Conservation (phyloP, 2,113 vertebrate genomes). For the Hassar affinis region DNA sequence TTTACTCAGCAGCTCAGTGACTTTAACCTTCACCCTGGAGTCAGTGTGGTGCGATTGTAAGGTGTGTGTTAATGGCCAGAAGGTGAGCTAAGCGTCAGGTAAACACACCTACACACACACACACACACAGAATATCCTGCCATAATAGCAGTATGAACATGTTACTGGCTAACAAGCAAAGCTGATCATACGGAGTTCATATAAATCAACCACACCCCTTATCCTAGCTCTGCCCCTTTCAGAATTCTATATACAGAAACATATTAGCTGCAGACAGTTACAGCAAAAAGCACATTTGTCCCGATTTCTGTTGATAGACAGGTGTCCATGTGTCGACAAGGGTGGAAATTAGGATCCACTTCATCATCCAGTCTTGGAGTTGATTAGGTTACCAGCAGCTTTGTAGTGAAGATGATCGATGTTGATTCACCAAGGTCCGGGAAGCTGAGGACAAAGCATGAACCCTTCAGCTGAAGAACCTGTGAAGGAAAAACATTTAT, state of each 20-base stretch:
- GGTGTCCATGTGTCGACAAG: background rate
- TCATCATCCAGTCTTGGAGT: background rate
- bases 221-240: background rate
- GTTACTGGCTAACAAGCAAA: background rate
- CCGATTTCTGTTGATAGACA: background rate
- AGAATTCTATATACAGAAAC: background rate
- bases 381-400: background rate
- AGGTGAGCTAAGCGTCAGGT: slow-evolving; percentile 7
- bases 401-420: background rate
- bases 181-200: background rate
- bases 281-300: background rate
- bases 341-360: background rate
- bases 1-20: slow-evolving; percentile 39
- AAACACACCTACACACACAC: slow-evolving; percentile 1
- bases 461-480: background rate
- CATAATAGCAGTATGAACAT: background rate
- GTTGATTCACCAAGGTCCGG: background rate
- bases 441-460: background rate
- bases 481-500: slow-evolving; percentile 12
- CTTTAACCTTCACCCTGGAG: slow-evolving; percentile 34
- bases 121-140: slow-evolving; percentile 1
- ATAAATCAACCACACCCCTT: background rate
- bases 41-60: slow-evolving; percentile 3
- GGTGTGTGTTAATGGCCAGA: slow-evolving; percentile 7
- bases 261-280: background rate